Evolutionary conservation across 2,888 invertebrate genomes (phyloP).

Genomic region (Pollenia griseotomentosa): DNA sequence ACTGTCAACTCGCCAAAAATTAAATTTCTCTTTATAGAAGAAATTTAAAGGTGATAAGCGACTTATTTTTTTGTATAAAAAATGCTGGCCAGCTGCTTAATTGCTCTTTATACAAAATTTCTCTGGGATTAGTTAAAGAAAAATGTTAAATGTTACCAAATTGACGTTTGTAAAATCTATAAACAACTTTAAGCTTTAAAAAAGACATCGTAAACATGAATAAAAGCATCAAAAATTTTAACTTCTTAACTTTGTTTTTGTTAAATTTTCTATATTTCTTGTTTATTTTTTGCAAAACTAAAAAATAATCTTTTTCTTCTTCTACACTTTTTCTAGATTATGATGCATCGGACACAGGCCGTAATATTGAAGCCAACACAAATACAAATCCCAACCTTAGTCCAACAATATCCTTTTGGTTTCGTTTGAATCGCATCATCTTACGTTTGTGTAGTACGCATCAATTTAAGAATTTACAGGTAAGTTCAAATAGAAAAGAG

Average conservation of each 20-base stretch:
- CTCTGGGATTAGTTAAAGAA: background rate
- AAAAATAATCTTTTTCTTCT: background rate
- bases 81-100: too few relatives aligned
- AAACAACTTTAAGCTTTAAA: background rate
- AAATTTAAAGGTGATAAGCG: too few relatives aligned
- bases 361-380: constrained; percentile 80
- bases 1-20: too few relatives aligned
- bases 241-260: background rate
- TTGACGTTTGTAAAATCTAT: background rate
- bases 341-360: constrained; percentile 78
- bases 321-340: constrained; percentile 75
- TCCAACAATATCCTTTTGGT: constrained; percentile 84
- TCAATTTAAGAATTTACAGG: constrained; percentile 92
- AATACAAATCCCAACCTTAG: constrained; percentile 78
- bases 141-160: background rate
- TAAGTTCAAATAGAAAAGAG: constrained; percentile 83
- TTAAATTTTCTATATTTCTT: background rate
- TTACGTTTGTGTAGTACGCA: constrained; percentile 89
- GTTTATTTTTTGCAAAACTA: background rate
- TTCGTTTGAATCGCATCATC: constrained; percentile 85
- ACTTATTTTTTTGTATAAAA: too few relatives aligned
- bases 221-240: background rate
- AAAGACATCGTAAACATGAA: background rate
- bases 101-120: too few relatives aligned
- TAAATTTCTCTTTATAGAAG: too few relatives aligned